phyloP scores from a whole-genome alignment of 2,888 invertebrate species.

The Anodontia alba region DNA sequence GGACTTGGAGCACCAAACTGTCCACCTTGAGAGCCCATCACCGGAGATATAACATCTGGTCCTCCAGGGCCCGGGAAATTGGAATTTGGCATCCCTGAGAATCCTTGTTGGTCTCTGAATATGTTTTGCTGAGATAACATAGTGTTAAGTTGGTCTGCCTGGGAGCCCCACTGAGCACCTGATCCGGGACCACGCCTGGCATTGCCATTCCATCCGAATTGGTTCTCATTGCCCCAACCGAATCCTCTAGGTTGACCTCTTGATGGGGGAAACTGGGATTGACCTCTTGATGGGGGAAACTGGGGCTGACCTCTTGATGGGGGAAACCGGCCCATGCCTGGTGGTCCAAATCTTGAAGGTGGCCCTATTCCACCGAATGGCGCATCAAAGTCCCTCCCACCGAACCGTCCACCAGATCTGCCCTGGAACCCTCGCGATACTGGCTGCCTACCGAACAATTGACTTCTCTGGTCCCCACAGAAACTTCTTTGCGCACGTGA shows the following conservation, averaged over 20 bases:
- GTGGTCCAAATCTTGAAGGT: neutral
- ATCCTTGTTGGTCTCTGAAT: neutral
- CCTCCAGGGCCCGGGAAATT: neutral
- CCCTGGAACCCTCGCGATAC: neutral
- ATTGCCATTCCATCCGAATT: neutral
- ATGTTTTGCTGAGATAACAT: neutral
- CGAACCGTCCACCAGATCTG: neutral
- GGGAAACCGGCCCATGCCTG: neutral
- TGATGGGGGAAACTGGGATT: neutral
- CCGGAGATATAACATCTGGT: neutral
- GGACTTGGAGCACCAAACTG: neutral
- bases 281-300: neutral
- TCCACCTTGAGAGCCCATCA: neutral
- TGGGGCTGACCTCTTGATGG: neutral
- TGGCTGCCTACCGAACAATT: constrained; percentile 5
- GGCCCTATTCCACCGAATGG: neutral
- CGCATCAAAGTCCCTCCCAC: neutral
- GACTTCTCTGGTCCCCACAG: constrained; percentile 19
- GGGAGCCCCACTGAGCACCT: neutral
- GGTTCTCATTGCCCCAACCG: neutral
- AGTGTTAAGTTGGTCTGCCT: neutral
- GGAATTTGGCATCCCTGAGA: neutral
- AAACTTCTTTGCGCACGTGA: constrained; percentile 45
- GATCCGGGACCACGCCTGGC: neutral
- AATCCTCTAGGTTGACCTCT: neutral